phyloP scores from a whole-genome alignment of 2,113 vertebrate genomes.

The Amphilophus citrinellus region DNA sequence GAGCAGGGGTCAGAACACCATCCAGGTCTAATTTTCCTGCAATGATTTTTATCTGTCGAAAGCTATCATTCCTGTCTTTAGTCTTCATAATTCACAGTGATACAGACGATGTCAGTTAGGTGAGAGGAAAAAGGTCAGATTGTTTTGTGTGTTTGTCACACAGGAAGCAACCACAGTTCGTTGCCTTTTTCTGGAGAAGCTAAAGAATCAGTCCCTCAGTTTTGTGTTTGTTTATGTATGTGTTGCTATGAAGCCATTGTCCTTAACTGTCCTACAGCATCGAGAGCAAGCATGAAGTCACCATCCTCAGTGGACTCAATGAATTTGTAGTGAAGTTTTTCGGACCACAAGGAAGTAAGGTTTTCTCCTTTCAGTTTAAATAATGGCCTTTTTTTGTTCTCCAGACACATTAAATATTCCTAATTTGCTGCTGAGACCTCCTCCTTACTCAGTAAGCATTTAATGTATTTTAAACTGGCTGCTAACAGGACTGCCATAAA shows the following conservation, averaged over 20 bases:
- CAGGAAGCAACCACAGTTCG: background rate
- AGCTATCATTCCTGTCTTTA: slow-evolving; percentile 22
- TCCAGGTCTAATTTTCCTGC: slow-evolving; percentile 11
- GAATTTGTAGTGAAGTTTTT: slow-evolving; percentile 99
- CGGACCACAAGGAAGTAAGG: slow-evolving; percentile 99
- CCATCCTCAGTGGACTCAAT: slow-evolving; percentile 98
- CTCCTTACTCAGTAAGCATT: background rate
- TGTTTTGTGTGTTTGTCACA: background rate
- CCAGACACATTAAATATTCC: background rate
- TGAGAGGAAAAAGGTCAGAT: slow-evolving; percentile 18
- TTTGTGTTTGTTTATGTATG: background rate
- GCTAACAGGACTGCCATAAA: background rate
- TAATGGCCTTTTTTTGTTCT: background rate
- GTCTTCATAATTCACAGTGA: background rate
- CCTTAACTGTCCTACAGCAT: slow-evolving; percentile 89
- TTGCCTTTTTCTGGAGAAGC: background rate
- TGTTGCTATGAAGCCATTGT: slow-evolving; percentile 3
- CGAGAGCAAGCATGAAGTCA: slow-evolving; percentile 99
- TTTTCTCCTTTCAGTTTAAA: slow-evolving; percentile 17
- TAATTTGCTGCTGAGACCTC: background rate
- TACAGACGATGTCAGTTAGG: background rate
- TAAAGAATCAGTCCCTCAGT: background rate
- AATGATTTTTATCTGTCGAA: slow-evolving; percentile 41
- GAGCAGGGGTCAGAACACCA: background rate
- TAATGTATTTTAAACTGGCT: background rate